Conservation (phyloP, 2,888 invertebrate genomes). For the Polyploca ridens region DNA sequence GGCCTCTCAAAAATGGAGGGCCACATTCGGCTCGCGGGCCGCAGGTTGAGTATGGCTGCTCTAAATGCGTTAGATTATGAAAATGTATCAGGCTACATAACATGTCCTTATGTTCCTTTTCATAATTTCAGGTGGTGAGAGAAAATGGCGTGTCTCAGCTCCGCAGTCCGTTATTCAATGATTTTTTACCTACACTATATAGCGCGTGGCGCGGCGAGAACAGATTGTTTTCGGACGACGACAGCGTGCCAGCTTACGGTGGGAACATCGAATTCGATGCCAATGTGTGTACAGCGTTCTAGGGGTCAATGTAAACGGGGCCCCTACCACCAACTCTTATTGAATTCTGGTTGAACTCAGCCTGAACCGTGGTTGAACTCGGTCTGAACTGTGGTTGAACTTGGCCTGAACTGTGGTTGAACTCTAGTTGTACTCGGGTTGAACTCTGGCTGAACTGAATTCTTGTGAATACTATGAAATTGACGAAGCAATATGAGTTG, state of each 20-base stretch:
- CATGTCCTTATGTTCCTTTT: not conserved
- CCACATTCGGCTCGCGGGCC: too few species aligned
- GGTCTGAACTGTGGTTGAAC: too few species aligned
- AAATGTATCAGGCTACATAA: too few species aligned
- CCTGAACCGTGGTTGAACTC: too few species aligned
- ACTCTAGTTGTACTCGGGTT: too few species aligned
- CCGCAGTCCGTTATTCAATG: constrained; percentile 73
- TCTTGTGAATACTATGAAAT: not conserved
- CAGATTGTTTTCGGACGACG: constrained; percentile 49
- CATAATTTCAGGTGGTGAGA: constrained; percentile 63
- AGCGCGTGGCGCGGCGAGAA: constrained; percentile 67
- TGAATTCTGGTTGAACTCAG: too few species aligned
- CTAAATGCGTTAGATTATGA: too few species aligned
- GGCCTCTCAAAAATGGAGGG: too few species aligned
- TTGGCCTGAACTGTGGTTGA: too few species aligned
- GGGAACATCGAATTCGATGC: constrained; percentile 74
- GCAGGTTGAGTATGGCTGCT: too few species aligned
- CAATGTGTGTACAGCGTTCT: constrained; percentile 76
- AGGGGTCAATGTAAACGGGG: constrained; percentile 24
- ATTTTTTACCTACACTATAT: constrained; percentile 76
- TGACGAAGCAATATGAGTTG: not conserved
- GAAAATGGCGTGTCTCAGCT: constrained; percentile 59
- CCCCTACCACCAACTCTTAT: constrained; percentile 10
- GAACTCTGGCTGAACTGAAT: too few species aligned
- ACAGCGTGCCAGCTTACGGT: constrained; percentile 37